Conservation (phyloP, 2,797 vertebrate genomes). For the Melanotaenia pygmaea region DNA sequence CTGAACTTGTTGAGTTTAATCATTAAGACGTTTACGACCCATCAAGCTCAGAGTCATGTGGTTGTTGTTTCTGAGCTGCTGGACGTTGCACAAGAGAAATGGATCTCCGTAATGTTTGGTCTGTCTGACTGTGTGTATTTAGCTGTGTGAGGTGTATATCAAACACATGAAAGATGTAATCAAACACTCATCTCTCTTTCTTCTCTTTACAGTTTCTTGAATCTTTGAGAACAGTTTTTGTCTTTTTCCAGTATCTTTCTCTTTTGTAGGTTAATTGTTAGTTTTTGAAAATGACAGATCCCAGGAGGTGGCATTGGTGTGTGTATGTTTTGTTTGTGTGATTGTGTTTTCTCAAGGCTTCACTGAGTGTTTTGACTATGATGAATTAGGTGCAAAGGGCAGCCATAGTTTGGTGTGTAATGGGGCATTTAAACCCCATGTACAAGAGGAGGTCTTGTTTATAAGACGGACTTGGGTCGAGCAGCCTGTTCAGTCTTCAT, state of each 20-base stretch:
- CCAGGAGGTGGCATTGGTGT: background rate
- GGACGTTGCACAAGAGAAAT: background rate
- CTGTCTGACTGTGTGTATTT: conserved; percentile 7
- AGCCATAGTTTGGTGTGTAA: background rate
- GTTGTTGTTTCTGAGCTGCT: conserved; percentile 11
- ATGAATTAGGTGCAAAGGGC: background rate
- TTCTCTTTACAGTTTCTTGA: background rate
- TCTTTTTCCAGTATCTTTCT: background rate
- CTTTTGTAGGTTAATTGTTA: background rate
- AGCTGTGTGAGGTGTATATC: background rate
- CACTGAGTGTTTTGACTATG: background rate
- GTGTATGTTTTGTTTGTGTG: background rate
- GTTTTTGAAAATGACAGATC: background rate
- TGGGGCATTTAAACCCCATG: background rate
- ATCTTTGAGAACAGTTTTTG: background rate
- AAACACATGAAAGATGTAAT: background rate
- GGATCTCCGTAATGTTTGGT: background rate
- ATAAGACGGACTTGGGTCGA: background rate
- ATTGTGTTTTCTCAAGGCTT: background rate
- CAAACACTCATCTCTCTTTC: background rate
- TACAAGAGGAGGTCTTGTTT: background rate
- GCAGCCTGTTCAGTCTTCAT: too few relatives aligned
- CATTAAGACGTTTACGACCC: conserved; percentile 41
- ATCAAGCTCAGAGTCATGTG: background rate
- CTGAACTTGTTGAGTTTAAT: conserved; percentile 28